Evolutionary conservation across 1,140 invertebrate species (phyloP), one percentile per base, ranked within the genome.

Genomic region (Cherax quadricarinatus): DNA sequence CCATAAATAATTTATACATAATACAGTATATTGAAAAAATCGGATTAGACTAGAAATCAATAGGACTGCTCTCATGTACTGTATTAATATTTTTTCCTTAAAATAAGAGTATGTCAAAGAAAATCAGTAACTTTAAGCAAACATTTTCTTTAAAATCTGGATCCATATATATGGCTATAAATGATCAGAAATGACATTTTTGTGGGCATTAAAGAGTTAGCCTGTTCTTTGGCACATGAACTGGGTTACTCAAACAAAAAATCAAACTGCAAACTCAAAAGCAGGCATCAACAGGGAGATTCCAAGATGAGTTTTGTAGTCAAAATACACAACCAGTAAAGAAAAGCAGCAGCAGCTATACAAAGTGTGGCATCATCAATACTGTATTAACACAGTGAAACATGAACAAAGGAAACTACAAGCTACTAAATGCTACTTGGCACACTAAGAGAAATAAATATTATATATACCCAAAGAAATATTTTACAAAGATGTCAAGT

Each of bases 371-470:
- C 60, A 49, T 70, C 48, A 70, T 62, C 70, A 41, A 62, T 41
- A 21, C 62, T 14, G 18, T 66, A 85, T 85, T 57, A 85, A 85
- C 83, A 48, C 14, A 70, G 24, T 41, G 16, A 6, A 16, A 70
- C 62, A 66, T 85, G 4, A 66, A 85, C 48, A 70, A 30, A 70
- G 62, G 60, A 85, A 85, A 66, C 83, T 81, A 51, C 48, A 81
- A 41, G 62, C 60, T 70, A 85, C 83, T 85, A 85, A 70, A 85
- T 70, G 18, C 57, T 85, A 85, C 83, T 85, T 85, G 83, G 83
- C 83, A 85, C 83, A 70, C 83, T 85, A 85, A 51, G 51, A 51
- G 51, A 81, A 57, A 81, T 49, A 81, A 57, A 81, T 51, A 57
- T 41, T 57, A 57, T 57, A 81, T 49, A 85, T 41, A 49, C 57